phyloP scores from a whole-genome alignment of 2,113 vertebrate species.

The Morphnarchus princeps region DNA sequence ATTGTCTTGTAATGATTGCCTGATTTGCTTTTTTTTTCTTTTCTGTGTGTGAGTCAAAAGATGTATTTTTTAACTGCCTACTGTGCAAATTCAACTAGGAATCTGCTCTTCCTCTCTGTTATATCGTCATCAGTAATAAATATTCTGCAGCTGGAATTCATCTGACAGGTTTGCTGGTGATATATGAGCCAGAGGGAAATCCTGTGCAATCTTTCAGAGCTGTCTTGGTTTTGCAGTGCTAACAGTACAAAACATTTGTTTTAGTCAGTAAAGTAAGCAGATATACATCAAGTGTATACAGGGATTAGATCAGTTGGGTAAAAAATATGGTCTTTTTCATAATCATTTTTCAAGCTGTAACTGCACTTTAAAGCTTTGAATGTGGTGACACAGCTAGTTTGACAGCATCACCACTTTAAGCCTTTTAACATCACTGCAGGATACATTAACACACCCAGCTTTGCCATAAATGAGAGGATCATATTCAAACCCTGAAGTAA shows the following conservation, averaged over 20 bases:
- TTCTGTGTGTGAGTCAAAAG: neutral
- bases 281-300: neutral
- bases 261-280: neutral
- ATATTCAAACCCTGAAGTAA: neutral
- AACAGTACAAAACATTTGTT: neutral
- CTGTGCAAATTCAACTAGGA: neutral
- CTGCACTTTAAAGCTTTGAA: neutral
- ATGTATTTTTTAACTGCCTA: neutral
- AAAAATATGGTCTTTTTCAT: neutral
- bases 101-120: neutral
- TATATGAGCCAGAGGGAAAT: neutral
- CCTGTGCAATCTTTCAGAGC: neutral
- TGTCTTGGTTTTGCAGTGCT: neutral
- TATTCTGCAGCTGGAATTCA: neutral
- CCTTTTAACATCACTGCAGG: slow-evolving; percentile 7
- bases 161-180: neutral
- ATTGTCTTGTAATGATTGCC: neutral
- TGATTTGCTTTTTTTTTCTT: rapidly evolving
- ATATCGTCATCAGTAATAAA: neutral
- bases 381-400: slow-evolving; percentile 28
- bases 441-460: neutral
- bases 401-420: neutral
- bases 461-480: neutral
- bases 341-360: neutral
- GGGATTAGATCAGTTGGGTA: neutral